Evolutionary conservation across 2,797 vertebrate species (phyloP), one percentile per base, ranked within the genome.

Genomic region (Dipus sagitta): DNA sequence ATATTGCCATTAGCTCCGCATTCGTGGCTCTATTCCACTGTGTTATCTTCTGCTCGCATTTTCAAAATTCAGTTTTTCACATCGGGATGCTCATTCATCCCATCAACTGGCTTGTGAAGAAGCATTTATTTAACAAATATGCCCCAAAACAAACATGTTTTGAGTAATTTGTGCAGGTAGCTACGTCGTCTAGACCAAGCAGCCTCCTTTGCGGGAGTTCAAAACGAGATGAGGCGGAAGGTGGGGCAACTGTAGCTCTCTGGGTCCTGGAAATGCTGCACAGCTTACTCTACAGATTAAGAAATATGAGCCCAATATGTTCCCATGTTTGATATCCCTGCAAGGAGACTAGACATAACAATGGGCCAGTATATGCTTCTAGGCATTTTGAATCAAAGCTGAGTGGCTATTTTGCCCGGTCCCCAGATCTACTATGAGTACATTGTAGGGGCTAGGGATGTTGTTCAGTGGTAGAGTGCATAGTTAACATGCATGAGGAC

Each of bases 11-110:
- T 32, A n/a, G 30, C n/a, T 64, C 12, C 38, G 67, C 67, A 68
- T 54, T 38, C 28, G 14, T 42, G 28, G 32, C 60, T 85, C 64
- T 52, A 68, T 54, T 74, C 75, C 17, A 23, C 26, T 67, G 23
- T 21, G 32, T 17, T 70, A 23, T 42, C 65, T 42, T 76, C 75
- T 68, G 78, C 38, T 85, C 65, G 64, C 15, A 78, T 15, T 83
- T 92, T 10, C 6, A 93, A 80, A 79, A 85, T 64, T 81, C 72
- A 23, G 24, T 77, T 23, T 78, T 91, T 71, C 47, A 62, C 14
- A 65, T 84, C 10, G 7, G 86, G 52, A 7, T 86, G 34, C 26
- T 72, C 18, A 62, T 5, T 70, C 8, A 47, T 38, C 58, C 42
- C 58, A 84, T 60, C 72, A 80, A 8, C 2, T 64, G 54, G 32